These are phyloP conservation scores for Fragum sueziense DNA, from an alignment of 2,888 invertebrate genomes.

Conservation along the genomic window DNA sequence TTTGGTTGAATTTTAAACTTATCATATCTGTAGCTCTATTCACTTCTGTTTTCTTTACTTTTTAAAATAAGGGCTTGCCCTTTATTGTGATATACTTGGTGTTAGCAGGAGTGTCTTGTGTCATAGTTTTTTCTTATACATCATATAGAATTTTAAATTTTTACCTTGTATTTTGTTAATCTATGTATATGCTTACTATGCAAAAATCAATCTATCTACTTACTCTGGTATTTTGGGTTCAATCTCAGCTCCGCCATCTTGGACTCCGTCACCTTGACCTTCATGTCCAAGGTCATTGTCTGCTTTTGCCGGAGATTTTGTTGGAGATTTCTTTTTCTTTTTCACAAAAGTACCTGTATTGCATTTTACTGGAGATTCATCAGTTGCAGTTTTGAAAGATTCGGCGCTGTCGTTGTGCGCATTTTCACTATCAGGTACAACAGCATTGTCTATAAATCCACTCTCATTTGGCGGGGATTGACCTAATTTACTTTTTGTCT, in stretches of 20 bases:
- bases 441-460: not conserved
- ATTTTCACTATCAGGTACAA: slow-evolving; percentile 19
- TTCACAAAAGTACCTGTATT: slow-evolving; percentile 39
- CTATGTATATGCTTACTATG: too few species aligned
- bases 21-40: too few species aligned
- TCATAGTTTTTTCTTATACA: too few species aligned
- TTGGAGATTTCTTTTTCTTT: slow-evolving; percentile 40
- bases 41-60: too few species aligned
- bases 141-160: too few species aligned
- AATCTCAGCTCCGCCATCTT: slow-evolving; percentile 46
- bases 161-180: too few species aligned
- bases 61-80: too few species aligned
- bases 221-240: slow-evolving; percentile 50
- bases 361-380: slow-evolving; percentile 48
- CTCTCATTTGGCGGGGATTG: slow-evolving; percentile 65
- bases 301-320: not conserved
- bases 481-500: slow-evolving; percentile 66
- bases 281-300: slow-evolving; percentile 2
- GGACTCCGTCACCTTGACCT: slow-evolving; percentile 27
- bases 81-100: too few species aligned
- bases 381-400: slow-evolving; percentile 35
- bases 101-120: too few species aligned
- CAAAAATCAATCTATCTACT: slow-evolving; percentile 20
- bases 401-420: slow-evolving; percentile 38
- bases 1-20: too few species aligned